These are phyloP conservation scores for Hydrotaea diabolus DNA, from an alignment of 2,888 invertebrate genomes.

Conservation along the genomic window DNA sequence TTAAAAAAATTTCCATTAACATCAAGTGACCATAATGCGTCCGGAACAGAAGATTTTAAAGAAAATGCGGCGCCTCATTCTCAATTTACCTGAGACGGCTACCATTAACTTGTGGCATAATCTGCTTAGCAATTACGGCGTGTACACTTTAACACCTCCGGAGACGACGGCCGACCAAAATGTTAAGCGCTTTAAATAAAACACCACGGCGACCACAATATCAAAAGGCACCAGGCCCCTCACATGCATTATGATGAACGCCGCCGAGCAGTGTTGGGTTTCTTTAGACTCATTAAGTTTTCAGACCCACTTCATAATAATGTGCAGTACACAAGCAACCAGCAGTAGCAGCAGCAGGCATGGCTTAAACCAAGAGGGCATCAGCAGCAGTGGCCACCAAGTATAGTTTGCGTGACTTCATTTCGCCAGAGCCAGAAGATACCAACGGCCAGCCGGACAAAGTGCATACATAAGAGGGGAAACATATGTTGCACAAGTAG, in stretches of 20 bases:
- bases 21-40: no score
- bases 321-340: neutral
- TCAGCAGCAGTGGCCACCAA: neutral
- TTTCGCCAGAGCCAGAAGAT: neutral
- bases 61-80: no score
- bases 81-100: no score
- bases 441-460: no score
- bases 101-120: neutral
- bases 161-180: neutral
- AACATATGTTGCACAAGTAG: no score
- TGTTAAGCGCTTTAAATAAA: constrained; percentile 9
- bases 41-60: no score
- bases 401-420: neutral
- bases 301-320: neutral
- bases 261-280: neutral
- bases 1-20: no score
- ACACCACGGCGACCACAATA: neutral
- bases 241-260: neutral
- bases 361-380: no score
- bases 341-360: no score
- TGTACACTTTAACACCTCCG: constrained; percentile 17
- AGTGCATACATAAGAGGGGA: neutral
- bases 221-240: neutral
- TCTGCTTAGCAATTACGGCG: constrained; percentile 15
- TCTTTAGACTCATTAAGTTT: neutral